Evolutionary conservation across 2,797 vertebrate genomes (phyloP).

Genomic region (Odontamblyopus rebecca): DNA sequence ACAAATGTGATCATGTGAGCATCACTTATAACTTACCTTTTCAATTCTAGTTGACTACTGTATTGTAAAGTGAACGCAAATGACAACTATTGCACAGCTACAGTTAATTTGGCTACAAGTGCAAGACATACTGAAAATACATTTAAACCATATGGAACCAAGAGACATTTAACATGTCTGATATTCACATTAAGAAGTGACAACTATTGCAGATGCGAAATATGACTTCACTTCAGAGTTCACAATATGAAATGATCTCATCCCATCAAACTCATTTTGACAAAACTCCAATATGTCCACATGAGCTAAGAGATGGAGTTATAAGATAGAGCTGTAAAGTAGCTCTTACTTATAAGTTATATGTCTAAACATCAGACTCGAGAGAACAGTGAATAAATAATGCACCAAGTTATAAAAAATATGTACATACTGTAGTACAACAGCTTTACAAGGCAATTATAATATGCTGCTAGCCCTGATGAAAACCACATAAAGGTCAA

Average conservation of each 20-base stretch:
- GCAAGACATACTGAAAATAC: constrained; percentile 15
- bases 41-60: neutral
- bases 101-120: constrained; percentile 1
- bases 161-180: constrained; percentile 37
- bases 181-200: constrained; percentile 39
- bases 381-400: neutral
- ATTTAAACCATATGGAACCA: constrained; percentile 46
- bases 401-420: neutral
- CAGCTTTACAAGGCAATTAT: neutral
- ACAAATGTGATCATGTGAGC: neutral
- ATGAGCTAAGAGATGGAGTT: constrained; percentile 8
- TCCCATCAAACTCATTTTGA: constrained; percentile 31
- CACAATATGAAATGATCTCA: constrained; percentile 54
- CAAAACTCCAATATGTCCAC: constrained; percentile 24
- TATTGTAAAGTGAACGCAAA: neutral
- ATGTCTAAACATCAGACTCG: neutral
- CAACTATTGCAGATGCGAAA: constrained; percentile 60
- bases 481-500: no score
- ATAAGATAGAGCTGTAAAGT: neutral
- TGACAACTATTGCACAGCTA: neutral
- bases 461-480: neutral
- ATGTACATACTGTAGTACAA: neutral
- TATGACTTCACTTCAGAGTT: constrained; percentile 41
- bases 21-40: neutral
- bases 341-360: neutral